Base-by-base conservation (phyloP, 2,797 vertebrate species). In the Manis crassicaudata region DNA sequence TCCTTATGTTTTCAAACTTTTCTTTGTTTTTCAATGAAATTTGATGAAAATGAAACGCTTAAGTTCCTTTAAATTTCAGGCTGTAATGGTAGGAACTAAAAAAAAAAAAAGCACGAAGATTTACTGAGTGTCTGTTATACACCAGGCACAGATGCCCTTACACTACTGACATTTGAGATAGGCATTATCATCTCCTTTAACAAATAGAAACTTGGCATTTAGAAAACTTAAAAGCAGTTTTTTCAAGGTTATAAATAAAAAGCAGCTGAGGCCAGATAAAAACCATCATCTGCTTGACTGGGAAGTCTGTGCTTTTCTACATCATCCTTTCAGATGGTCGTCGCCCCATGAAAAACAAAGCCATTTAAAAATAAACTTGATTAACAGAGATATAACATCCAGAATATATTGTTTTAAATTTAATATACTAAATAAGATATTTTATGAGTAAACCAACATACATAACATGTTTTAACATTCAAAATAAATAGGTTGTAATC, bases 361-460 rank as follows among this genome's bases (percentile, higher is more conserved):
- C 46, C n/a, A 86, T 77, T 52, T 68, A 77, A 82, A 92, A 96
- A 63, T 20, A 89, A 56, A 85, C 75, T 43, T 88, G 62, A 76
- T 52, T 43, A 84, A 80, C 29, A 95, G 87, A 94, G 87, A 67
- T 6, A 10, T 37, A 95, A 85, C 0, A 60, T 50, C 79, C 3
- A 94, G 56, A 94, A 96, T 81, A 92, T 86, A 82, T 40, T 65
- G 76, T 62, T 85, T 92, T 86, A 89, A 90, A 82, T 63, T 85
- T 88, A 92, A 89, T 35, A 93, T 67, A 77, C 50, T 29, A 86
- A 83, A 37, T 46, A 91, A 82, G 20, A 73, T 82, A 79, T 58
- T 89, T 93, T 77, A 92, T 72, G 43, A 91, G 37, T 79, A 94
- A 90, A 90, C 8, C 35, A 95, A 94, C n/a, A 92, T 62, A 89